phyloP scores from a whole-genome alignment of 2,113 vertebrate species.

The Xiphorhynchus elegans region DNA sequence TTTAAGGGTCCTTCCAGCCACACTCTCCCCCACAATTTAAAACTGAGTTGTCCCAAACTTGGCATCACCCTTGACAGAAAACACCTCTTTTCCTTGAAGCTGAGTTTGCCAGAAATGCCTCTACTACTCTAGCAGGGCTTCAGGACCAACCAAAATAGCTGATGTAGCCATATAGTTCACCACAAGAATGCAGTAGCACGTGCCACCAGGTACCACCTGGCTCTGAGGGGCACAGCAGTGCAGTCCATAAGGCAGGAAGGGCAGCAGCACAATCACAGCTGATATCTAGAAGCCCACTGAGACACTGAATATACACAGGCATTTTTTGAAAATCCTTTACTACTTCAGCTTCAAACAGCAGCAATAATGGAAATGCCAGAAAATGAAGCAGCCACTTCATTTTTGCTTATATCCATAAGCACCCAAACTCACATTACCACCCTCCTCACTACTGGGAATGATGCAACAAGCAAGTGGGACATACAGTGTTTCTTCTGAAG shows the following conservation, averaged over 20 bases:
- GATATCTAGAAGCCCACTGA: background rate
- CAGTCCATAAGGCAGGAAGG: background rate
- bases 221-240: background rate
- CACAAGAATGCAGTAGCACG: accelerated
- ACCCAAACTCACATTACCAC: background rate
- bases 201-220: background rate
- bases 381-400: background rate
- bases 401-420: background rate
- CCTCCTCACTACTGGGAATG: background rate
- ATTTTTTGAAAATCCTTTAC: background rate
- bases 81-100: background rate
- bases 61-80: background rate
- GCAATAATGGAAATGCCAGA: background rate
- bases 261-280: background rate
- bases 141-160: background rate
- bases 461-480: background rate
- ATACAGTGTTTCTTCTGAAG: background rate
- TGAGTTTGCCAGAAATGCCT: background rate
- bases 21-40: background rate
- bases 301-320: accelerated
- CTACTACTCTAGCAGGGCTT: background rate
- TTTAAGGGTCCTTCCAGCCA: background rate
- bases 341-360: background rate
- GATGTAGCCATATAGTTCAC: background rate
- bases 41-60: background rate